Percentiles rank a stretch among this genome's conserved stretches.
Conservation (phyloP, 1,140 invertebrate genomes). For the Cotesia typhae region DNA sequence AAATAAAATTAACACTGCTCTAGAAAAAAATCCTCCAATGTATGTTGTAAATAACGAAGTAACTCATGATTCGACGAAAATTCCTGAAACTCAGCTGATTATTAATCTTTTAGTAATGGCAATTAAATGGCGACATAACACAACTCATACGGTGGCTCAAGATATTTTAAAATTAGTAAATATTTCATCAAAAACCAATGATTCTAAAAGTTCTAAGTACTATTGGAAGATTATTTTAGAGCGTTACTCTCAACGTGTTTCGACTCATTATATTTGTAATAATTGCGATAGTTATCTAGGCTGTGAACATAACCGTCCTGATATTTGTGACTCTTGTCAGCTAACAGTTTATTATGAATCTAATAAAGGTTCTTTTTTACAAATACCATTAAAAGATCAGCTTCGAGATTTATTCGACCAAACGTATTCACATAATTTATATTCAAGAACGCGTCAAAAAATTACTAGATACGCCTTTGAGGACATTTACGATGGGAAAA, state of each 20-base stretch:
- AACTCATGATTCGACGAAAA: too few relatives aligned
- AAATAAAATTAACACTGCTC: too few relatives aligned
- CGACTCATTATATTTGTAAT: not conserved
- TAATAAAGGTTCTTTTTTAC: constrained; percentile 14
- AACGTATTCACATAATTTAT: constrained; percentile 4
- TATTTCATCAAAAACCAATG: not conserved
- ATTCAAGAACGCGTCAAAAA: constrained; percentile 6
- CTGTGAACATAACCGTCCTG: not conserved
- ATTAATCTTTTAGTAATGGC: not conserved
- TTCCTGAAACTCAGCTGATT: not conserved
- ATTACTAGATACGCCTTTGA: constrained; percentile 2
- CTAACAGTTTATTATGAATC: not conserved
- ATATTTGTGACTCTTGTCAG: not conserved
- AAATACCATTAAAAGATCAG: constrained; percentile 26
- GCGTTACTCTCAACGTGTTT: not conserved
- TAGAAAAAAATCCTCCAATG: too few relatives aligned
- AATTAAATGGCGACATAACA: not conserved
- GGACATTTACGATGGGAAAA: constrained; percentile 29
- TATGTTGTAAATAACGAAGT: too few relatives aligned
- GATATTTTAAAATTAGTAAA: not conserved
- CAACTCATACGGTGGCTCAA: not conserved
- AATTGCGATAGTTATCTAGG: constrained; percentile 1
- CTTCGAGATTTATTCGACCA: constrained; percentile 19
- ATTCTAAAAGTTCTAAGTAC: not conserved
- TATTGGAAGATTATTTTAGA: not conserved